phyloP scores from a whole-genome alignment of 2,113 vertebrate species.

The Plecturocebus donacophilus region DNA sequence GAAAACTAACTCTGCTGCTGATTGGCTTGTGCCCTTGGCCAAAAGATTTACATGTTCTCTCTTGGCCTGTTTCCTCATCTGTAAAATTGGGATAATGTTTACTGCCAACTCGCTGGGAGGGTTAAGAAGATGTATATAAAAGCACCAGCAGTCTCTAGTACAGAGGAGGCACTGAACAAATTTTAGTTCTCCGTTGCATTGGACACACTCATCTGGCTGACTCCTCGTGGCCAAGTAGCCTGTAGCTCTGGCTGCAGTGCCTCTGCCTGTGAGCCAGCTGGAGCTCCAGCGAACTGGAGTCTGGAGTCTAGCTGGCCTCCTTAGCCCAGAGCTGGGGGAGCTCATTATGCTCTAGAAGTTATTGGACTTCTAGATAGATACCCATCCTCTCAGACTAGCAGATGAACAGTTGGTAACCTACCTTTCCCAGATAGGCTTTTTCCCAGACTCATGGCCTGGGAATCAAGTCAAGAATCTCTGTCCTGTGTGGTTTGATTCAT shows the following conservation, averaged over 20 bases:
- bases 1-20: slow-evolving; percentile 34
- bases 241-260: background rate
- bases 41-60: background rate
- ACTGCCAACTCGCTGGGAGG: background rate
- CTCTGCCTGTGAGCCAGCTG: background rate
- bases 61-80: background rate
- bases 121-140: background rate
- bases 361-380: background rate
- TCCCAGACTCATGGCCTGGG: background rate
- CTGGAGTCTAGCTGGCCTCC: background rate
- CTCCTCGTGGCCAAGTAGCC: background rate
- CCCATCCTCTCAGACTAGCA: background rate
- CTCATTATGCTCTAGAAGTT: background rate
- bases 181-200: background rate
- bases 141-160: background rate
- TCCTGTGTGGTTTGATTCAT: background rate
- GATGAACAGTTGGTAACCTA: background rate
- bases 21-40: background rate
- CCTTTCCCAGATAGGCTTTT: background rate
- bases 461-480: background rate
- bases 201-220: background rate
- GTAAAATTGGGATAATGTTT: background rate
- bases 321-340: background rate
- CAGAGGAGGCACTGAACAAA: background rate
- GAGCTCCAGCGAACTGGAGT: too few relatives aligned